Base-by-base conservation (phyloP, 1,140 invertebrate genomes). In the Ladona fulva region DNA sequence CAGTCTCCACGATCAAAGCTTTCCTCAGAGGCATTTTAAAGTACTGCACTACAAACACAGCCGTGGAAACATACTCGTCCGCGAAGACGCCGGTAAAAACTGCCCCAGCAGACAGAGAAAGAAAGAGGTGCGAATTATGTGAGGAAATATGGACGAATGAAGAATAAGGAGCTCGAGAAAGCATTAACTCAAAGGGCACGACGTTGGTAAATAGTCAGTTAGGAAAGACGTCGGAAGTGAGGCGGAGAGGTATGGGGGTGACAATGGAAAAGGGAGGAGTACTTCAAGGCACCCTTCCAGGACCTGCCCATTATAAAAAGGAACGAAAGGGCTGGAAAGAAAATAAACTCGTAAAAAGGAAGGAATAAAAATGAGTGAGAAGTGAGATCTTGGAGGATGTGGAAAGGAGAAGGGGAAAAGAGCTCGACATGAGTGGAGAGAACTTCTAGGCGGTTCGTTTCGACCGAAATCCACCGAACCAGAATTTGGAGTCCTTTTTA, bases 391-490 rank as follows among this genome's bases (percentile, higher is more conserved):
- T 66, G 52, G 52, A 66, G 52, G 52, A 66, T 19, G n/a, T 22
- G 52, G 52, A 22, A 66, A 66, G 52, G 52, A 66, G 52, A 5
- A 22, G 52, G 52, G n/a, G 12, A 37, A 37, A 66, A 12, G n/a
- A 66, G 16, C 52, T 66, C 52, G 52, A 66, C 52, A 66, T 12
- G 52, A 66, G 52, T 66, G 52, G 52, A 66, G 14, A 66, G 52
- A 66, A 66, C 52, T 66, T 66, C 52, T 66, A 66, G 52, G 52
- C 52, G n/a, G 52, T 66, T 66, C 52, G 52, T 66, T 66, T 66
- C 52, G 52, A 66, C 52, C 52, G 52, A 66, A 66, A 66, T 66
- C 52, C 52, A 66, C 52, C 52, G 52, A 66, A 66, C 52, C 52
- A 66, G 52, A 66, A 66, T 66, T 66, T 66, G 52, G 52, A 66